These are phyloP conservation scores for Drosophila carrolli DNA, from an alignment of 1,140 invertebrate species.

Conservation along the genomic window DNA sequence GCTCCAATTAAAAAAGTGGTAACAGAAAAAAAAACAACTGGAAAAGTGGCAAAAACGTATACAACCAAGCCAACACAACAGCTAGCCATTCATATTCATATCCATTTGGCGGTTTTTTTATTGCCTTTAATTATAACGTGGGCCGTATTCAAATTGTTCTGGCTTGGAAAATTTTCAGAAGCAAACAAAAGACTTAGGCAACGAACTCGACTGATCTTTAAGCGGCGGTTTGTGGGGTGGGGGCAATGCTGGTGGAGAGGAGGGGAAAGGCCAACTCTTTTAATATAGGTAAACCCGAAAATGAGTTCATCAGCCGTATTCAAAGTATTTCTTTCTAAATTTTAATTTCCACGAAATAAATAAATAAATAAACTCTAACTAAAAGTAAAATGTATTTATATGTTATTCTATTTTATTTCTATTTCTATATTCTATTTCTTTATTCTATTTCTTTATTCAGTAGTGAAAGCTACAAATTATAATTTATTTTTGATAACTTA, in stretches of 20 bases:
- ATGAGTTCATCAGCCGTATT: no score
- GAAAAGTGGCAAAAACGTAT: constrained; percentile 45
- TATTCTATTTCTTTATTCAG: no score
- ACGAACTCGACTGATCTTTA: constrained; percentile 40
- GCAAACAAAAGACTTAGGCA: constrained; percentile 46
- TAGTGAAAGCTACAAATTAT: no score
- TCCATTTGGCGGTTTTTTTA: constrained; percentile 49
- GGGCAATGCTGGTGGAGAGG: no score
- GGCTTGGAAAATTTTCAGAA: constrained; percentile 37
- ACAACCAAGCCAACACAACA: constrained; percentile 7
- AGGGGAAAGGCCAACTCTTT: background rate
- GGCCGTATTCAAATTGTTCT: constrained; percentile 35
- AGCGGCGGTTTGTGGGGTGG: background rate
- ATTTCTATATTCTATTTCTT: no score
- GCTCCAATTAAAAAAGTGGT: constrained; percentile 40
- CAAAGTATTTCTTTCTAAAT: no score
- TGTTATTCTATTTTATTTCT: no score
- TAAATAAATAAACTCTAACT: no score
- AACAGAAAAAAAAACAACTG: constrained; percentile 28
- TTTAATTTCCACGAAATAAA: no score
- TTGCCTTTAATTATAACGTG: constrained; percentile 54
- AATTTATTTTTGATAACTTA: no score
- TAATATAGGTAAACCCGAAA: background rate
- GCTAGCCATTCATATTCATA: constrained; percentile 40
- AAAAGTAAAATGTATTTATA: no score